Evolutionary conservation across 1,140 invertebrate genomes (phyloP).

Genomic region (Brachionus paranguensis): DNA sequence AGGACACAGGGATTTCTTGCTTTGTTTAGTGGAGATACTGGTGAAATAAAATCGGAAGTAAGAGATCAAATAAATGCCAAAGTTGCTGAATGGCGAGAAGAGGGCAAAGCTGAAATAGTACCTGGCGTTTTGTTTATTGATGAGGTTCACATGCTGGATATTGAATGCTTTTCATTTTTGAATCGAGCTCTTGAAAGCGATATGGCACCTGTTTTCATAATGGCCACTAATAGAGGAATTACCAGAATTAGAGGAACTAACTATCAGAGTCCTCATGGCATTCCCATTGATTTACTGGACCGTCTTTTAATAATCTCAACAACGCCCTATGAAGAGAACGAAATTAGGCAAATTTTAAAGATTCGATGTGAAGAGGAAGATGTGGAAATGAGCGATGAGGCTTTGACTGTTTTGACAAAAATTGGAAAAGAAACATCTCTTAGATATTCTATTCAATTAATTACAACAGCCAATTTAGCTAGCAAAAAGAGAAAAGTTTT

Average conservation of each 20-base stretch:
- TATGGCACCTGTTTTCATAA: constrained; percentile 92
- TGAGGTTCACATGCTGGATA: constrained; percentile 93
- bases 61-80: constrained; percentile 97
- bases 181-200: constrained; percentile 93
- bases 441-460: constrained; percentile 95
- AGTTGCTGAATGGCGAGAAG: constrained; percentile 95
- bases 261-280: constrained; percentile 86
- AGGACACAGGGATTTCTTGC: constrained; percentile 93
- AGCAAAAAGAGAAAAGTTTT: constrained; percentile 71
- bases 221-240: constrained; percentile 97
- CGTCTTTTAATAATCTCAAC: constrained; percentile 91
- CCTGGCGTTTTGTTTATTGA: constrained; percentile 73
- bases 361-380: constrained; percentile 77
- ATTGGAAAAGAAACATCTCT: constrained; percentile 87
- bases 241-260: constrained; percentile 89
- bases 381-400: constrained; percentile 86
- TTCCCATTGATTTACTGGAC: constrained; percentile 91
- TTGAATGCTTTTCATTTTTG: constrained; percentile 95
- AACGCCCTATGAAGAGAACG: constrained; percentile 75
- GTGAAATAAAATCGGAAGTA: constrained; percentile 95
- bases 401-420: constrained; percentile 78
- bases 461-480: constrained; percentile 86
- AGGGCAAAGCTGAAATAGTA: constrained; percentile 96
- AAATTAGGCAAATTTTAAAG: constrained; percentile 77
- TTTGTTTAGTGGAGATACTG: constrained; percentile 93